phyloP scores from a whole-genome alignment of 2,113 vertebrate species.

The Motacilla alba region DNA sequence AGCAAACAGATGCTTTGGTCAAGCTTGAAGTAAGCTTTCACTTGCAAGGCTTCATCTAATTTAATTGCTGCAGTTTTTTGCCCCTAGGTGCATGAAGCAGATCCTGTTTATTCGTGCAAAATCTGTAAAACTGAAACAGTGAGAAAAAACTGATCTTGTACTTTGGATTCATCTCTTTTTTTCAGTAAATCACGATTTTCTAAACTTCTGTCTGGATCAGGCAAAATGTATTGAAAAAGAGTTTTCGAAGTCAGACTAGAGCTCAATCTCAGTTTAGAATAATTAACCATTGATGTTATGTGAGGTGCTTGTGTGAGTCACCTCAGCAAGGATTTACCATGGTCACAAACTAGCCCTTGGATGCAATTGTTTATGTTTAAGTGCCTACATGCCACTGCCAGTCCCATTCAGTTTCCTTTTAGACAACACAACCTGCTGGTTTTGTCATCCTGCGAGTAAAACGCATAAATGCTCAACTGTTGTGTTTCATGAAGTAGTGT shows the following conservation, averaged over 20 bases:
- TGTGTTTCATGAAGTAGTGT: not conserved
- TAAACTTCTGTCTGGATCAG: not conserved
- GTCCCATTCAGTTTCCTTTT: not conserved
- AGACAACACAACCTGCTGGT: not conserved
- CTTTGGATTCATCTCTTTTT: not conserved
- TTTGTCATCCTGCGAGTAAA: not conserved
- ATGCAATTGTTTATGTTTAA: not conserved
- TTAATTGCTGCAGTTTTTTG: not conserved
- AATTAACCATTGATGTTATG: not conserved
- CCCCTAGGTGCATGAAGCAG: not conserved
- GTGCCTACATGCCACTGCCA: rapidly evolving
- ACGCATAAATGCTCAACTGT: not conserved
- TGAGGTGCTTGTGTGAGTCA: not conserved
- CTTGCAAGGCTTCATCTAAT: not conserved
- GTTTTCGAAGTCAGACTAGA: not conserved
- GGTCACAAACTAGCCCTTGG: not conserved
- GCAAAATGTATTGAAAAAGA: not conserved
- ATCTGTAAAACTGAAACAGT: not conserved
- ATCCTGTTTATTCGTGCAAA: not conserved
- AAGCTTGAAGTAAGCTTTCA: not conserved
- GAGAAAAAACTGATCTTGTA: not conserved
- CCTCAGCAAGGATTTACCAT: not conserved
- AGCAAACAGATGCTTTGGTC: not conserved
- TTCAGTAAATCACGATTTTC: not conserved
- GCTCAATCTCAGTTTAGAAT: not conserved